Base-by-base conservation (phyloP, 2,797 vertebrate species). In the Lycodopsis pacificus region DNA sequence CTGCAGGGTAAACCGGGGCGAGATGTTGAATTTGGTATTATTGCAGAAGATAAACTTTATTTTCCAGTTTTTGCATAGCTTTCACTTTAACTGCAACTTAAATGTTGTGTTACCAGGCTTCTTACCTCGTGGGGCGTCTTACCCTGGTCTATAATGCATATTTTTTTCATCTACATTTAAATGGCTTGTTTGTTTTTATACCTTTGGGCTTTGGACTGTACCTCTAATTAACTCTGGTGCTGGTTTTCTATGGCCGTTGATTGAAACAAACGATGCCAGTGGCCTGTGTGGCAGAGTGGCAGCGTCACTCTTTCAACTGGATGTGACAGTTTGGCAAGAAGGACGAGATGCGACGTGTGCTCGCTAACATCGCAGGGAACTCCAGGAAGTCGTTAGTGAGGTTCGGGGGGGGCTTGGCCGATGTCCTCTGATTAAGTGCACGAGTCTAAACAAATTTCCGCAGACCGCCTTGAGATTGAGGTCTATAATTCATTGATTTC, bases 401-500 rank as follows among this genome's bases (percentile, higher is more conserved):
- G 69, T 36, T 12, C 51, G 8, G 65, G 65, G 65, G 71, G 79
- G 77, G 82, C 0, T 87, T 76, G 58, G 65, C 71, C 72, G 82
- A 89, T 86, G 66, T 83, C 73, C 76, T 79, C 77, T 77, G 77
- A 87, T 84, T 76, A 86, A 88, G 51, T 76, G 63, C 70, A 53
- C 0, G 32, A 75, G 70, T 86, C 80, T 15, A 75, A 84, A 77
- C 81, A 67, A 38, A 70, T 88, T 79, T 77, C 68, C 62, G 19
- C 25, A 65, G 64, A 59, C 46, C 10, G 6, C 66, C 64, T 68
- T 44, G 32, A 80, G 49, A 76, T 65, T 44, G 25, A 49, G 30
- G 44, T 62, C 81, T 64, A 13, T 58, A 59, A 65, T 3, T 9
- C 42, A 76, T 81, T 0, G 42, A 83, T 84, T 78, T 54, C 19